These are phyloP conservation scores for Thalassoma bifasciatum DNA, from an alignment of 2,113 vertebrate species.

Conservation along the genomic window DNA sequence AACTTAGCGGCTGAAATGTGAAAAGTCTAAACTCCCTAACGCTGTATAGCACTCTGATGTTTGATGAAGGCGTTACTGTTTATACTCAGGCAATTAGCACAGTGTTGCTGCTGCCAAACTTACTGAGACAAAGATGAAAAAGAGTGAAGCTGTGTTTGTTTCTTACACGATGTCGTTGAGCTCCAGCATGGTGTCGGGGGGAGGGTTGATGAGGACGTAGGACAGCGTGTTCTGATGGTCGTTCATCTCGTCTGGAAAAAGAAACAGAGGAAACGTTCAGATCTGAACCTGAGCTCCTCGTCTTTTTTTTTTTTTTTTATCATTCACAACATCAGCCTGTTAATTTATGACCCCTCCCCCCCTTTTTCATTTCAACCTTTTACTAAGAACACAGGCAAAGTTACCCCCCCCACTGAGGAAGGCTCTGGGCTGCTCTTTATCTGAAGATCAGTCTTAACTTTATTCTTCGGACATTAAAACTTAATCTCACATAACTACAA, in stretches of 20 bases:
- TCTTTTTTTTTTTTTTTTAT: conserved; percentile 31
- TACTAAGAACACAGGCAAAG: conserved; percentile 5
- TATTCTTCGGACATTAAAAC: no score
- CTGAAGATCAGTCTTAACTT: no score
- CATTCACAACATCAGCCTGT: conserved; percentile 41
- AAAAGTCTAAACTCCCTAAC: no score
- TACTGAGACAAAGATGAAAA: no score
- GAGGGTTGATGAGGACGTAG: conserved; percentile 97
- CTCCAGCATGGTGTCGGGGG: conserved; percentile 94
- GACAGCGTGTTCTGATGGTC: conserved; percentile 97
- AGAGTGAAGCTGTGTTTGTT: no score
- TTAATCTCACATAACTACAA: no score
- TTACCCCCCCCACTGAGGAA: not conserved
- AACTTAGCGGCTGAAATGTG: no score
- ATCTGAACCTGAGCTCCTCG: conserved; percentile 25
- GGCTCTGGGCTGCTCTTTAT: no score
- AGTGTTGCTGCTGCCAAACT: no score
- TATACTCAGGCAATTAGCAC: no score
- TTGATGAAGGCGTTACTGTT: no score
- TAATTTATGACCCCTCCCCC: conserved; percentile 32
- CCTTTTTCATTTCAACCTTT: conserved; percentile 5
- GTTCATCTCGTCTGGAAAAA: conserved; percentile 93
- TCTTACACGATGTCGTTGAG: conserved; percentile 95
- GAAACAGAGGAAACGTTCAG: conserved; percentile 55
- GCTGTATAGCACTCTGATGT: no score